Percentiles rank a stretch among this genome's conserved stretches.
phyloP scores from a whole-genome alignment of 1,140 invertebrate genomes.

The Drosophila auraria region DNA sequence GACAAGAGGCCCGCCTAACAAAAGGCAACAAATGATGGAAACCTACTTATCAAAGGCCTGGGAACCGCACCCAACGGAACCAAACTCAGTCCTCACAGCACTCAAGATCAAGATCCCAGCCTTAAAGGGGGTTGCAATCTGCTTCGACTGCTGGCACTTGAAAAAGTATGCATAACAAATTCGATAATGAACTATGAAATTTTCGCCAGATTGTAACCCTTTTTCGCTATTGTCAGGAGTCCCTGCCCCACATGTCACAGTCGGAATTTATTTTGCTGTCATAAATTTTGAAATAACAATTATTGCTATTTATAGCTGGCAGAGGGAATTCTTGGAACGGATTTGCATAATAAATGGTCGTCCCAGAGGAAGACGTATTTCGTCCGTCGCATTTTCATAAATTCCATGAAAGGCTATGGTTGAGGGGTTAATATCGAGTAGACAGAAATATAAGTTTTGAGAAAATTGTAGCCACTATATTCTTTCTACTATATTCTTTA shows the following conservation, averaged over 20 bases:
- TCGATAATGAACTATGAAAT: conserved; percentile 82
- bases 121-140: conserved; percentile 50
- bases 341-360: conserved; percentile 56
- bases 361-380: conserved; percentile 54
- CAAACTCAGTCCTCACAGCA: not conserved
- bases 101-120: conserved; percentile 18
- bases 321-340: conserved; percentile 5
- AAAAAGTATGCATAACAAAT: conserved; percentile 76
- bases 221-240: conserved; percentile 26
- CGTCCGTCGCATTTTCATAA: conserved; percentile 56
- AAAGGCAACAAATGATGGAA: conserved; percentile 68
- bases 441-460: not conserved
- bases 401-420: conserved; percentile 35
- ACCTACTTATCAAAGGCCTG: conserved; percentile 62
- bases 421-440: conserved; percentile 14
- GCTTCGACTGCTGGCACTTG: conserved; percentile 43
- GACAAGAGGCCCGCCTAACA: conserved; percentile 49
- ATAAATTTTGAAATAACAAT: conserved; percentile 84
- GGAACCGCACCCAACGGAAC: conserved; percentile 46
- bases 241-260: conserved; percentile 49
- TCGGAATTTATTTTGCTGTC: conserved; percentile 75
- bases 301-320: conserved; percentile 66
- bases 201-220: conserved; percentile 46
- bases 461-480: too few species aligned
- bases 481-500: too few species aligned